Conservation (phyloP, 2,797 vertebrate species). For the Alfaro cultratus region DNA sequence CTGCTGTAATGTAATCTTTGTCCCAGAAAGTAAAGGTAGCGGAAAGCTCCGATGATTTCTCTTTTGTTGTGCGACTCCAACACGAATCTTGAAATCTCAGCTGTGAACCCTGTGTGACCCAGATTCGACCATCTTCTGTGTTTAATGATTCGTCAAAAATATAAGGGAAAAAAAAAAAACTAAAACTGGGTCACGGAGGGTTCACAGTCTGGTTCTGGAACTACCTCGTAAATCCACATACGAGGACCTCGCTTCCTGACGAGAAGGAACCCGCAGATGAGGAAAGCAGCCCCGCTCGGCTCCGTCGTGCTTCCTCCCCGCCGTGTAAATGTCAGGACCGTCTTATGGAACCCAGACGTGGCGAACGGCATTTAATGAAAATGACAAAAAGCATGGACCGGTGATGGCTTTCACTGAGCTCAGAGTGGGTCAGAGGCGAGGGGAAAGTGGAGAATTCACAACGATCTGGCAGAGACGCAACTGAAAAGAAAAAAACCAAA, state of each 20-base stretch:
- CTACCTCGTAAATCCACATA: constrained; percentile 36
- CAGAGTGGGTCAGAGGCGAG: constrained; percentile 16
- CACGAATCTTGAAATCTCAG: constrained; percentile 24
- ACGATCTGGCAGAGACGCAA: constrained; percentile 32
- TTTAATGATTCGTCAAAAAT: constrained; percentile 41
- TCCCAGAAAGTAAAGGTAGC: constrained; percentile 36
- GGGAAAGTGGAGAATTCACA: constrained; percentile 23
- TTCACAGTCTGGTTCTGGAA: constrained; percentile 51
- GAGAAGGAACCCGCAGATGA: constrained; percentile 33
- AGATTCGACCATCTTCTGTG: constrained; percentile 33
- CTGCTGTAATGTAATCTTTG: constrained; percentile 7
- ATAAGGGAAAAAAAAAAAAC: neutral
- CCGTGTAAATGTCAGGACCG: constrained; percentile 43
- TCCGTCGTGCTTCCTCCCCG: constrained; percentile 24
- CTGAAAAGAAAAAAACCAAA: neutral
- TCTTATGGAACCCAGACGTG: constrained; percentile 25
- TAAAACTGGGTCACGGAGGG: constrained; percentile 36
- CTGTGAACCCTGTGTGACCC: constrained; percentile 44
- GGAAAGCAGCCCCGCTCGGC: constrained; percentile 17
- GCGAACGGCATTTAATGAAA: constrained; percentile 20
- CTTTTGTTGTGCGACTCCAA: constrained; percentile 17
- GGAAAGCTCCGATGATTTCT: constrained; percentile 37
- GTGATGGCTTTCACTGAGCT: constrained; percentile 34
- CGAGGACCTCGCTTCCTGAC: constrained; percentile 30
- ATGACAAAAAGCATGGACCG: constrained; percentile 15